phyloP scores from a whole-genome alignment of 2,888 invertebrate genomes.

The Leptopilina syphax region DNA sequence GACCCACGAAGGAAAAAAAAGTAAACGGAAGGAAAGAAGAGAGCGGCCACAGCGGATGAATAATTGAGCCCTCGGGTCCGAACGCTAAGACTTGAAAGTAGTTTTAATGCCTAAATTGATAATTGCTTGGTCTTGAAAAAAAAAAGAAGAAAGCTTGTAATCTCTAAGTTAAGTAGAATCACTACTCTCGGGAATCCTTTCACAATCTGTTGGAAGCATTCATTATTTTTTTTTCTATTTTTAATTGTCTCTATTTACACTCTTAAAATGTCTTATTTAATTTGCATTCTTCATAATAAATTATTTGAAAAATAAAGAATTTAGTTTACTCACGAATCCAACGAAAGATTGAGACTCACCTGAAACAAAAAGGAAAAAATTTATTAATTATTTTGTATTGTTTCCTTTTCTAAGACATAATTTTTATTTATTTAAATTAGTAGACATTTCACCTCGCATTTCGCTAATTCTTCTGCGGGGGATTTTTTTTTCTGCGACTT shows the following conservation, averaged over 20 bases:
- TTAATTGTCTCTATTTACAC: constrained; percentile 1
- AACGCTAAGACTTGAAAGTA: constrained; percentile 53
- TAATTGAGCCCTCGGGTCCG: constrained; percentile 65
- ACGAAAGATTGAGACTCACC: background rate
- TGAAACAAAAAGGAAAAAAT: constrained; percentile 12
- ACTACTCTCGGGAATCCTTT: constrained; percentile 36
- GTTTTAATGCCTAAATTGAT: constrained; percentile 35
- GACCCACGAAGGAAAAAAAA: constrained; percentile 51
- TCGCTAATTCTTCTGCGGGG: no score
- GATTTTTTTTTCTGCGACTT: no score
- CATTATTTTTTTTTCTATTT: background rate
- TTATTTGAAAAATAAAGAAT: no score
- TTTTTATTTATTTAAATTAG: no score
- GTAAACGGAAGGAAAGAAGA: constrained; percentile 56
- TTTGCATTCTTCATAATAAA: background rate
- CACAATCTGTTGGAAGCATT: constrained; percentile 5
- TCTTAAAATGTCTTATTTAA: background rate
- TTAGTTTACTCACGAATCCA: constrained; percentile 2
- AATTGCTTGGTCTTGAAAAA: constrained; percentile 27
- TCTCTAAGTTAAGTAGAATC: constrained; percentile 35
- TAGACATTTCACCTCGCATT: no score
- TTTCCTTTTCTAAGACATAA: no score
- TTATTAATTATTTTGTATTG: no score
- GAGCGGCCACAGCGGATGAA: constrained; percentile 60
- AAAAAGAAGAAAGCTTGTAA: constrained; percentile 16